Evolutionary conservation across 2,888 invertebrate species (phyloP), one percentile per base, ranked within the genome.

Genomic region (Drosophila limbata): DNA sequence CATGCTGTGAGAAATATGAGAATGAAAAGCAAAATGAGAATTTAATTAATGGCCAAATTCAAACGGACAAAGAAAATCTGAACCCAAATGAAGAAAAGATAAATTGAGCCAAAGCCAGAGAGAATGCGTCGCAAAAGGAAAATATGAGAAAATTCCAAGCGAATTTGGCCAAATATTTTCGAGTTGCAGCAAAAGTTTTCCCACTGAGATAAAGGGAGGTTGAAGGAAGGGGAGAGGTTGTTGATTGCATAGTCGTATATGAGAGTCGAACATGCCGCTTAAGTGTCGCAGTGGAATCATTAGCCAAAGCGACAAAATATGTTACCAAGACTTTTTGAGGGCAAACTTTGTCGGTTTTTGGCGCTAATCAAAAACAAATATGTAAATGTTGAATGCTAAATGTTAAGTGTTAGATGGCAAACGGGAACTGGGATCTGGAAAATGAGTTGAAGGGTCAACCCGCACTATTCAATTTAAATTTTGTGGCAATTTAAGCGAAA

Each of bases 401-500:
- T 28, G 47, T 11, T 44, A 48, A 45, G 28, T 35, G 57, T n/a
- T 13, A 53, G 37, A 67, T 45, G 48, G 50, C 19, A 67, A 44
- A 42, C 37, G 47, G 31, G 39, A 48, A 17, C 4, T 19, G 33
- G 35, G 31, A 31, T 10, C 4, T 19, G 28, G 39, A 31, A 11
- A 56, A 51, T 57, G 47, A 45, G 68, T 55, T 71, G 40, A 68
- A 39, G 55, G 75, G 61, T 68, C 51, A 65, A 47, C 39, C 56
- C 53, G 60, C 61, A 53, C 77, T 75, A 78, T 82, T 78, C 68
- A 78, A 73, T 78, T 73, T 66, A 68, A 73, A 80, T 73, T 79
- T 73, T 81, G 78, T 66, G 76, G 82, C 69, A 71, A 73, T 79
- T 86, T 75, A 81, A 77, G 79, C 65, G 73, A 39, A 84, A 87